Evolutionary conservation across 2,113 vertebrate genomes (phyloP), one percentile per base, ranked within the genome.

Genomic region (Megaceryle maxima): DNA sequence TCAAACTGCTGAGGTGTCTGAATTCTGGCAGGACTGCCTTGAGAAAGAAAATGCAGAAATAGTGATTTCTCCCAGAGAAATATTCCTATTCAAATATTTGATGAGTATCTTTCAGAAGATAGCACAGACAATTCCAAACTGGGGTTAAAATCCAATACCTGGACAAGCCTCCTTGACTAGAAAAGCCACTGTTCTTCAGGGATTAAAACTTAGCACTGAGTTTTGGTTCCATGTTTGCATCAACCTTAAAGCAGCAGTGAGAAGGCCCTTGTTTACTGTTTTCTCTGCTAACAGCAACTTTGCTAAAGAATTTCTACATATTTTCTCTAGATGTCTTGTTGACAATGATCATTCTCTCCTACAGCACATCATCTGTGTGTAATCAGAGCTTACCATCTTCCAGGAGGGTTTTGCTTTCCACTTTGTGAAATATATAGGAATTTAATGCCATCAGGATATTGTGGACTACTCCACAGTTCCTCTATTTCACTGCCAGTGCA

Each of bases 241-340:
- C 50, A 9, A n/a, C 57, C 44, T 37, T 37, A 33, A 39, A 78
- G 13, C 33, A 48, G 16, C 0, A 0, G 5, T 2, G 2, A 25
- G 43, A 68, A 64, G 41, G 31, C 19, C 57, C 11, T 16, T 9
- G 14, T 46, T 76, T 14, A 2, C 67, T 50, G 9, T 25, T 66
- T 53, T 39, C 64, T 67, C 20, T 70, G 75, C 50, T 83, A 86
- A 22, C 10, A 31, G 28, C 48, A 41, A 1, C 51, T 14, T 5
- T 81, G 35, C 56, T 84, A 5, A 59, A 87, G 21, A 21, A 12
- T 66, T 46, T 35, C 33, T 56, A 28, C 25, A 4, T 10, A 24
- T 9, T 16, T 48, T 74, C 75, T 63, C 29, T 35, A 33, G 26
- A 21, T 28, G 44, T 56, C 44, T 62, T 19, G 5, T 31, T 73